Conservation (phyloP, 92 coral and sea anemone genomes). For the Parazoanthus darwini region DNA sequence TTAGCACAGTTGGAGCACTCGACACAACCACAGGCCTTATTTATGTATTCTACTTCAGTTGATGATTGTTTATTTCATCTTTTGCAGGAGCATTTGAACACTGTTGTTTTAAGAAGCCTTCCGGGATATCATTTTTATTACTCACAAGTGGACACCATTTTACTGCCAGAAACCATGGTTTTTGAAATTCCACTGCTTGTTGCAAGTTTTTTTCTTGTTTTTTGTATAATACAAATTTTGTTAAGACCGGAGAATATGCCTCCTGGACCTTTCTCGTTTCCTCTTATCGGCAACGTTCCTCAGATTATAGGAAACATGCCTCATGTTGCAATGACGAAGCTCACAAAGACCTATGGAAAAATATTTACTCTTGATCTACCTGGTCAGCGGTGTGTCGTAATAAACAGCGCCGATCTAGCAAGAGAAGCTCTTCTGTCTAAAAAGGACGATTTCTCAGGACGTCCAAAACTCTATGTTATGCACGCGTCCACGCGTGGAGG, state of each 20-base stretch:
- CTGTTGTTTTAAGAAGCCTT: not conserved
- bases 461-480: slow-evolving; percentile 51
- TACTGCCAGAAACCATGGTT: slow-evolving; percentile 8
- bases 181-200: not conserved
- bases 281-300: slow-evolving; percentile 46
- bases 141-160: not conserved
- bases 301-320: slow-evolving; percentile 46
- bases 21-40: not conserved
- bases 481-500: slow-evolving; percentile 50
- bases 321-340: slow-evolving; percentile 44
- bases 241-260: slow-evolving; percentile 46
- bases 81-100: not conserved
- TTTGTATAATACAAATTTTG: slow-evolving; percentile 17
- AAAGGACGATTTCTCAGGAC: slow-evolving; percentile 63
- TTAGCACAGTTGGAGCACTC: not conserved
- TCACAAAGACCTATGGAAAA: slow-evolving; percentile 55
- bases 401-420: slow-evolving; percentile 56
- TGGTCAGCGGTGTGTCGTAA: slow-evolving; percentile 56
- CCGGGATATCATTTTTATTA: not conserved
- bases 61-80: too few species aligned
- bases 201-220: slow-evolving; percentile 1
- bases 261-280: slow-evolving; percentile 63
- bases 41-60: too few species aligned
- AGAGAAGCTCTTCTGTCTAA: slow-evolving; percentile 52
- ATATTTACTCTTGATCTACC: slow-evolving; percentile 51